These are phyloP conservation scores for Polylopha cassiicola DNA, from an alignment of 2,888 invertebrate genomes.

Conservation along the genomic window DNA sequence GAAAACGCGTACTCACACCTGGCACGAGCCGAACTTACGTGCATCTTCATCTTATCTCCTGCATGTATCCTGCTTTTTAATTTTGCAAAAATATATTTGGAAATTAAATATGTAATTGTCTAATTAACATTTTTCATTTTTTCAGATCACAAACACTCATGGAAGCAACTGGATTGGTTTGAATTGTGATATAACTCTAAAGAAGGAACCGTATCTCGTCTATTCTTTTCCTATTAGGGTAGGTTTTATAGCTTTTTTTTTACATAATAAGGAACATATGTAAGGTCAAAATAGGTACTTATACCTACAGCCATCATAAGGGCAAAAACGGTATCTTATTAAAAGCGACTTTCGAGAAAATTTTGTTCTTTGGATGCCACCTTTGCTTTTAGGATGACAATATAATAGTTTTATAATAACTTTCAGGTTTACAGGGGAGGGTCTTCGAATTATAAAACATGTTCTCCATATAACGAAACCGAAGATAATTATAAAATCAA, in stretches of 20 bases:
- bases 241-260: too few relatives aligned
- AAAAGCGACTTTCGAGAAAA: too few relatives aligned
- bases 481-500: not conserved
- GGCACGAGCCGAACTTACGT: too few relatives aligned
- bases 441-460: not conserved
- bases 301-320: too few relatives aligned
- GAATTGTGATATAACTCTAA: slow-evolving; percentile 23
- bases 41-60: too few relatives aligned
- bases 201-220: slow-evolving; percentile 25
- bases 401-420: too few relatives aligned
- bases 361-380: too few relatives aligned
- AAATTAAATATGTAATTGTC: not conserved
- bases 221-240: slow-evolving; percentile 24
- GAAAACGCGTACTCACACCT: too few relatives aligned
- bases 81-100: not conserved
- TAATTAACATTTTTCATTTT: slow-evolving; percentile 11
- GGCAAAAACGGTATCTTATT: too few relatives aligned
- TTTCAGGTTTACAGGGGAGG: slow-evolving; percentile 8
- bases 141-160: slow-evolving; percentile 43
- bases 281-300: too few relatives aligned
- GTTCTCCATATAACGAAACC: not conserved
- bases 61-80: not conserved
- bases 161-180: slow-evolving; percentile 34
- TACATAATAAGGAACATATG: too few relatives aligned
- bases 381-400: too few relatives aligned